A percentile compares a stretch with the other conserved stretches of the same genome.
Evolutionary conservation across 1,140 invertebrate genomes (phyloP).

Genomic region (Platyscapa corneri): DNA sequence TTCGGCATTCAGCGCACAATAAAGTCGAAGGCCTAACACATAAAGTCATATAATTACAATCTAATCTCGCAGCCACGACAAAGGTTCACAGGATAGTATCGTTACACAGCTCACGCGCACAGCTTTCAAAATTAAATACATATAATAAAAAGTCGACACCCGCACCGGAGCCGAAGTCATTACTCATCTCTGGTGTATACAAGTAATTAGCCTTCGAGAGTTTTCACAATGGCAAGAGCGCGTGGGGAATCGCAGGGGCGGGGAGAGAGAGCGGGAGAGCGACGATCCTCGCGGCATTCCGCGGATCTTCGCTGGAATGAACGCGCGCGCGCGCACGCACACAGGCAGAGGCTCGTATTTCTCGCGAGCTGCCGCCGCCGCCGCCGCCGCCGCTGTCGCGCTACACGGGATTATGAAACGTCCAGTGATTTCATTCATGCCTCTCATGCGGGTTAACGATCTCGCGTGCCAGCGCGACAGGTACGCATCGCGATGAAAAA

Average conservation of each 20-base stretch:
- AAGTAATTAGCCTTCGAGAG: slow-evolving; percentile 6
- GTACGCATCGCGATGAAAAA: background rate
- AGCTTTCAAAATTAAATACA: background rate
- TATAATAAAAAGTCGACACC: background rate
- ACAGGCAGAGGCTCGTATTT: background rate
- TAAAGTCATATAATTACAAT: background rate
- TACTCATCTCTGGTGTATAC: background rate
- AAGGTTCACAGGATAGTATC: background rate
- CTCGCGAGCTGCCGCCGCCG: background rate
- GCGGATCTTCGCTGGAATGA: slow-evolving; percentile 11
- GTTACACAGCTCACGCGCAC: background rate
- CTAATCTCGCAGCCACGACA: background rate
- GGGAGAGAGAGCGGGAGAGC: too few species aligned
- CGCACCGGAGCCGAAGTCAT: background rate
- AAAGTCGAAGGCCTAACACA: background rate
- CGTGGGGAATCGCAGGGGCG: too few species aligned
- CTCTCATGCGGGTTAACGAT: background rate
- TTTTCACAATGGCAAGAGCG: background rate
- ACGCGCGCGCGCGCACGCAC: too few species aligned
- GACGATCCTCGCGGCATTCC: background rate
- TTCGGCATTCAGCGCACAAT: background rate
- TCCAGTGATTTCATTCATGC: slow-evolving; percentile 28
- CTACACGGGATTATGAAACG: slow-evolving; percentile 6
- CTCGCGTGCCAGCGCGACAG: background rate
- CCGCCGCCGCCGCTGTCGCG: too few species aligned